Evolutionary conservation across 2,113 vertebrate genomes (phyloP).

Genomic region (Xiphophorus hellerii): DNA sequence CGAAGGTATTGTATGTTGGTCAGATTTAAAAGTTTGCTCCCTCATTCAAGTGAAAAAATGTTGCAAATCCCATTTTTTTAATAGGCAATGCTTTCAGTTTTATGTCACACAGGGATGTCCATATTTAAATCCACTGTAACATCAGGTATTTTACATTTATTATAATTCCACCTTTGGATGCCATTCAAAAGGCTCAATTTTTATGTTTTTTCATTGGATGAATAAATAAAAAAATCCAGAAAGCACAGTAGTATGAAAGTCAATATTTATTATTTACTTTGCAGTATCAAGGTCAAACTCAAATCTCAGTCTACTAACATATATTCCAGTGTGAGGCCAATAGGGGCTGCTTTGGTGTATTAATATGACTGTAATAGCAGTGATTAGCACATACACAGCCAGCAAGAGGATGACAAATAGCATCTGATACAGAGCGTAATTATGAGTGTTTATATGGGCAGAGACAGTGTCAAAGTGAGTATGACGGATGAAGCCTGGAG

Average conservation of each 20-base stretch:
- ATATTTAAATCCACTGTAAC: too few species aligned
- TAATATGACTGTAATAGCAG: conserved; percentile 53
- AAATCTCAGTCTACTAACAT: background rate
- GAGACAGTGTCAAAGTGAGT: conserved; percentile 63
- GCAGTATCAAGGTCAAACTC: background rate
- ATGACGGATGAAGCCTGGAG: conserved; percentile 63
- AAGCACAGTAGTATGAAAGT: background rate
- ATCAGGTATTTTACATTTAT: too few species aligned
- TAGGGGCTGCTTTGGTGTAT: conserved; percentile 39
- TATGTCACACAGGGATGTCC: too few species aligned
- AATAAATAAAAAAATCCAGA: background rate
- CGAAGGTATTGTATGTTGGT: too few species aligned
- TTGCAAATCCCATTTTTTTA: too few species aligned
- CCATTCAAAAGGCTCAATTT: background rate
- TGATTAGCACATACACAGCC: conserved; percentile 63
- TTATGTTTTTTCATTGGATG: background rate
- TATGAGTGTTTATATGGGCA: conserved; percentile 56
- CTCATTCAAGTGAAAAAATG: too few species aligned
- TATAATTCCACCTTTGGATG: too few species aligned
- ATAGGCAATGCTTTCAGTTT: too few species aligned
- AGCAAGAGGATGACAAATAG: conserved; percentile 66
- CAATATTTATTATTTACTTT: background rate
- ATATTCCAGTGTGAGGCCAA: conserved; percentile 26
- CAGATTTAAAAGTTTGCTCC: conserved; percentile 1
- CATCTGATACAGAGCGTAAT: conserved; percentile 61